Evolutionary conservation across 1,140 invertebrate species (phyloP).

Genomic region (Solenopsis fugax): DNA sequence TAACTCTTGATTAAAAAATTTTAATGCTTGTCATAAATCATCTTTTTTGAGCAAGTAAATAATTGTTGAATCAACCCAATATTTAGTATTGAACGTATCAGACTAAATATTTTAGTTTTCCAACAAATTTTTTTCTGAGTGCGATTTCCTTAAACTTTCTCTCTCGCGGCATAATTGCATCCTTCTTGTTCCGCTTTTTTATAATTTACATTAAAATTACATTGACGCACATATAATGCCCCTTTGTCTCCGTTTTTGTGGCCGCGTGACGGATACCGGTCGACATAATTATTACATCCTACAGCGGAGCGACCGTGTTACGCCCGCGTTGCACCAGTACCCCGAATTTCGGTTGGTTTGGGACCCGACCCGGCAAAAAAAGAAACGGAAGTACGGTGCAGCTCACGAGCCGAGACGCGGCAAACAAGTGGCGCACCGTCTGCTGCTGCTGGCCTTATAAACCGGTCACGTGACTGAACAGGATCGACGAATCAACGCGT

Average conservation of each 20-base stretch:
- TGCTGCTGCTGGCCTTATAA: slow-evolving; percentile 69
- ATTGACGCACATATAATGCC: not conserved
- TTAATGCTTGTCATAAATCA: no score
- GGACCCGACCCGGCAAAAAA: not conserved
- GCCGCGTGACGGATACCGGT: not conserved
- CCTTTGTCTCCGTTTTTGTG: slow-evolving; percentile 16
- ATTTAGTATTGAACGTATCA: no score
- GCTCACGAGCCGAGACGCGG: slow-evolving; percentile 43
- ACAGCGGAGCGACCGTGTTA: not conserved
- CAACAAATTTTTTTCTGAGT: no score
- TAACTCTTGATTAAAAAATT: no score
- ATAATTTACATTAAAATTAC: not conserved
- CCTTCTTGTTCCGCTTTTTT: slow-evolving; percentile 14
- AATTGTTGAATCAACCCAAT: no score
- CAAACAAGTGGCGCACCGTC: slow-evolving; percentile 49
- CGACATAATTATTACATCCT: slow-evolving; percentile 27
- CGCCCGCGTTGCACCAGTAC: slow-evolving; percentile 32
- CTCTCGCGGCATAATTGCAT: not conserved
- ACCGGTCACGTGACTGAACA: slow-evolving; percentile 69
- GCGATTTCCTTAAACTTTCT: not conserved
- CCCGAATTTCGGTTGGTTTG: slow-evolving; percentile 25
- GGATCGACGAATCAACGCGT: slow-evolving; percentile 64
- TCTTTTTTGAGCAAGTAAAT: no score
- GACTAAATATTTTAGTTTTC: no score
- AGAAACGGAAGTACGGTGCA: slow-evolving; percentile 52